Percentiles rank a stretch among this genome's conserved stretches.
These are phyloP conservation scores for Phytoseiulus persimilis DNA, from an alignment of 2,888 invertebrate genomes.

Conservation along the genomic window DNA sequence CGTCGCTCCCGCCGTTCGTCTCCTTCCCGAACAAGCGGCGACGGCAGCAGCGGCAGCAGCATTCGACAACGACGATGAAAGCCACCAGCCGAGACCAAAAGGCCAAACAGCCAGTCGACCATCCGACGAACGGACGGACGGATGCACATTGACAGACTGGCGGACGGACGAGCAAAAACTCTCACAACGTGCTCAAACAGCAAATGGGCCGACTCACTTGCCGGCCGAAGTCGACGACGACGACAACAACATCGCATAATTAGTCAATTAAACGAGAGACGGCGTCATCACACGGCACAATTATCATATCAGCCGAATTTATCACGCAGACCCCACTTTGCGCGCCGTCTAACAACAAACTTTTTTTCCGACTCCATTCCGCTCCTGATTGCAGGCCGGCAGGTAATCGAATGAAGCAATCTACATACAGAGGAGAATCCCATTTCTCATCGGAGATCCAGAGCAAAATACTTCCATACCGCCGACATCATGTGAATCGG, in stretches of 20 bases:
- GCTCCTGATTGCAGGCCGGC: no score
- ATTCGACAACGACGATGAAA: background rate
- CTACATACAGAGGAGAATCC: no score
- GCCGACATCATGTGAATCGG: no score
- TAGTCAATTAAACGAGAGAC: background rate
- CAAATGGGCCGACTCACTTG: background rate
- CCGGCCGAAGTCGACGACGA: background rate
- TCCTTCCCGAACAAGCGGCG: background rate
- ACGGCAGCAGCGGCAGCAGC: background rate
- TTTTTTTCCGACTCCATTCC: no score
- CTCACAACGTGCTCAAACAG: background rate
- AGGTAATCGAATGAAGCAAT: no score
- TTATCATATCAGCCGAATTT: background rate
- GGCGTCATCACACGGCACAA: background rate
- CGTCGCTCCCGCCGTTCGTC: background rate
- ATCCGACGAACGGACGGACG: background rate
- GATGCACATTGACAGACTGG: background rate
- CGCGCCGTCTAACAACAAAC: no score
- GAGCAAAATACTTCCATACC: no score
- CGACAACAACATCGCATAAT: background rate
- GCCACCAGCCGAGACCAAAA: conserved; percentile 5
- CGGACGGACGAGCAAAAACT: background rate
- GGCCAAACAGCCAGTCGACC: background rate
- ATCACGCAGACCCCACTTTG: background rate
- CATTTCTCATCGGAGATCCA: no score